Conservation (phyloP, 2,797 vertebrate species). For the Rhinoraja longicauda region DNA sequence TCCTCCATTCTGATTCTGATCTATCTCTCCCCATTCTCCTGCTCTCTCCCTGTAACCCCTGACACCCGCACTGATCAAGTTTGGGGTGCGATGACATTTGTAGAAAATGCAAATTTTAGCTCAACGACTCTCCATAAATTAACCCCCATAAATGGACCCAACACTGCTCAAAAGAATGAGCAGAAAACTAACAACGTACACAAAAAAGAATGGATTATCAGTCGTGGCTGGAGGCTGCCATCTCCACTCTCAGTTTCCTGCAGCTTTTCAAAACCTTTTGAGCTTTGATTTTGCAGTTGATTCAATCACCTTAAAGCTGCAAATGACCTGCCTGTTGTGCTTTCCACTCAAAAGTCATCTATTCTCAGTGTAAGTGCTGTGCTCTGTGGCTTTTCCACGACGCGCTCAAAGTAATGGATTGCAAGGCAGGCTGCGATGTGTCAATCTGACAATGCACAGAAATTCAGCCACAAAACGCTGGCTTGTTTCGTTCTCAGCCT, state of each 20-base stretch:
- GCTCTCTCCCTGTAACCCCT: no score
- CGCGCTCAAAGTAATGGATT: constrained; percentile 19
- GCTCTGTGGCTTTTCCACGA: neutral
- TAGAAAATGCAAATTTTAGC: neutral
- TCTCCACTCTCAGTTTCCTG: neutral
- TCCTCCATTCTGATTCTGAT: no score
- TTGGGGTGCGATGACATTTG: neutral
- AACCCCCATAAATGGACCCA: neutral
- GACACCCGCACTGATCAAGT: no score
- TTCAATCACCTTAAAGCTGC: neutral
- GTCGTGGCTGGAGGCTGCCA: neutral
- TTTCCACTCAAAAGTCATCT: neutral
- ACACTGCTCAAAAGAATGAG: neutral
- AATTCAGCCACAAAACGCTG: no score
- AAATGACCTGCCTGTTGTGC: neutral
- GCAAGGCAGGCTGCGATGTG: neutral
- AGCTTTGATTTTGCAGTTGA: neutral
- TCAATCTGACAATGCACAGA: neutral
- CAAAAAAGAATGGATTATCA: neutral
- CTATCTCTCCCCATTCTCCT: no score
- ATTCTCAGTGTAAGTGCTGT: neutral
- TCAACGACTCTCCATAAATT: neutral
- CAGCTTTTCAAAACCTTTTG: neutral
- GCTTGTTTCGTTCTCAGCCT: no score
- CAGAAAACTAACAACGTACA: neutral